Conservation (phyloP, 2,888 invertebrate species). For the Sinhomidia bicolor region DNA sequence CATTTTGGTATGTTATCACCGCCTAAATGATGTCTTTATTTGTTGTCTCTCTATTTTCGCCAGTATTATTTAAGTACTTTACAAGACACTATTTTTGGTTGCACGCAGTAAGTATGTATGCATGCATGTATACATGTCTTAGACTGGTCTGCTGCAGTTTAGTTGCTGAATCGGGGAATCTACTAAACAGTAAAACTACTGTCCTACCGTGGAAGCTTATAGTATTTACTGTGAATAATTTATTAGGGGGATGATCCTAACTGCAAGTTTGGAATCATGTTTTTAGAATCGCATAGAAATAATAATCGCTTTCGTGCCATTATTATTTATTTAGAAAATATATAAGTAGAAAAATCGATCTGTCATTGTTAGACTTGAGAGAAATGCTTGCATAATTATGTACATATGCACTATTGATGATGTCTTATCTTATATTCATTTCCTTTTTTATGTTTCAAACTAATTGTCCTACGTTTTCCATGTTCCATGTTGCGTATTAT, state of each 20-base stretch:
- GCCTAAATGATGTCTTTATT: slow-evolving; percentile 33
- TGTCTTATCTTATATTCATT: too few relatives aligned
- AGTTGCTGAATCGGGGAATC: neutral
- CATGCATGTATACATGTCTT: too few relatives aligned
- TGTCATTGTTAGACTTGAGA: too few relatives aligned
- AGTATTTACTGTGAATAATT: slow-evolving; percentile 15
- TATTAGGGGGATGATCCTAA: slow-evolving; percentile 51
- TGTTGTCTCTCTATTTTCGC: neutral
- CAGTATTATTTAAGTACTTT: neutral
- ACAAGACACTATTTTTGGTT: neutral
- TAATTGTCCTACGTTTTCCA: too few relatives aligned
- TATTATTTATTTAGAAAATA: neutral
- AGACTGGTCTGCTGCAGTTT: too few relatives aligned
- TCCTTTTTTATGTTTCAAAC: too few relatives aligned
- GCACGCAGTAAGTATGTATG: neutral
- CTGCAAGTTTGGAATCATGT: slow-evolving; percentile 29
- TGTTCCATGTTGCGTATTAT: too few relatives aligned
- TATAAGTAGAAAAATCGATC: slow-evolving; percentile 11
- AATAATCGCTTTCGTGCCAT: neutral
- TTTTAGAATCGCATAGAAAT: too few relatives aligned
- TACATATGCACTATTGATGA: too few relatives aligned
- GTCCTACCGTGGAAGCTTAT: slow-evolving; percentile 41
- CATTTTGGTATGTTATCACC: slow-evolving; percentile 21
- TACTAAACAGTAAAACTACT: neutral
- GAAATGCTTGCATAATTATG: too few relatives aligned